A percentile compares a stretch with the other conserved stretches of the same genome.
Conservation (phyloP, 2,797 vertebrate genomes). For the Sarcoramphus papa region DNA sequence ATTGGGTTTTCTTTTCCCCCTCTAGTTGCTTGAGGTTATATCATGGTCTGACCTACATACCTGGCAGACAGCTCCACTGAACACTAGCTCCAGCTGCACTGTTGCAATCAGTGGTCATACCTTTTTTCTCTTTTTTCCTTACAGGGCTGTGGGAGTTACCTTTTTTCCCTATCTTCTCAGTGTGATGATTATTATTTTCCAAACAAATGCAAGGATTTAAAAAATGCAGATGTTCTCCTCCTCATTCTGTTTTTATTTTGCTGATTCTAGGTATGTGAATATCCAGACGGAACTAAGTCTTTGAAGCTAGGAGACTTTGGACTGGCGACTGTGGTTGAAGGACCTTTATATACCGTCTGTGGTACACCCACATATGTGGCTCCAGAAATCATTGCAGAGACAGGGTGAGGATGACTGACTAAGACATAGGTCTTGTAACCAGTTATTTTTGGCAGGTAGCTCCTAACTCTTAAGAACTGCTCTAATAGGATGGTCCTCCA, state of each 20-base stretch:
- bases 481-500: not conserved
- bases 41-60: not conserved
- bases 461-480: not conserved
- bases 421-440: not conserved
- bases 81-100: not conserved
- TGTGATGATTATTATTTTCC: not conserved
- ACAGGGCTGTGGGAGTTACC: not conserved
- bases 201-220: not conserved
- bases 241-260: not conserved
- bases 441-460: not conserved
- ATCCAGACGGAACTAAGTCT: conserved; percentile 89
- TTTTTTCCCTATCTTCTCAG: not conserved
- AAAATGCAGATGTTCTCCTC: not conserved
- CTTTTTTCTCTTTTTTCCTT: not conserved
- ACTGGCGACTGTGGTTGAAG: conserved; percentile 92
- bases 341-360: conserved; percentile 91
- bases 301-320: conserved; percentile 97
- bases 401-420: conserved; percentile 79
- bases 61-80: not conserved
- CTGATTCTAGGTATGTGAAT: conserved; percentile 86
- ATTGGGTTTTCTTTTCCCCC: not conserved
- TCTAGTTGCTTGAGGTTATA: not conserved
- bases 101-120: not conserved
- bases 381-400: conserved; percentile 95
- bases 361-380: conserved; percentile 97